Evolutionary conservation across 2,797 vertebrate species (phyloP).

Genomic region (Poeciliopsis presidionis): DNA sequence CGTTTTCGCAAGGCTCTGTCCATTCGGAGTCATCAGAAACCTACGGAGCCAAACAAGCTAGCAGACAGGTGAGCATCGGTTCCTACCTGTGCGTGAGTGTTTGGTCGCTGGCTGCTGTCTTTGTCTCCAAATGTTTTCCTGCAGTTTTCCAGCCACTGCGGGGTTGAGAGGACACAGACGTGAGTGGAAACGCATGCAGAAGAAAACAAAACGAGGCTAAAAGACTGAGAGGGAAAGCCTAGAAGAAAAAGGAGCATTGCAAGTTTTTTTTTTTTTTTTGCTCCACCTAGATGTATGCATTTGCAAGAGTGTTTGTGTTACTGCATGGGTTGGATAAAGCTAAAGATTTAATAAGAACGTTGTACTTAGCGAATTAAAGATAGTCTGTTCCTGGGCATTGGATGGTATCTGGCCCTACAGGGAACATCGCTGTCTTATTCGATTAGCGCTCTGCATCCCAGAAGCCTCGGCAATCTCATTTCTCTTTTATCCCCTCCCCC

Average conservation of each 20-base stretch:
- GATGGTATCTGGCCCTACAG: slow-evolving; percentile 74
- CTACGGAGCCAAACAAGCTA: background rate
- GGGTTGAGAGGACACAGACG: slow-evolving; percentile 24
- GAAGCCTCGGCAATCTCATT: slow-evolving; percentile 80
- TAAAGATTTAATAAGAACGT: slow-evolving; percentile 86
- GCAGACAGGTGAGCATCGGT: background rate
- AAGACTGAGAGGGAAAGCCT: background rate
- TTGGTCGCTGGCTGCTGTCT: slow-evolving; percentile 82
- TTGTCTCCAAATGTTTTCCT: slow-evolving; percentile 94
- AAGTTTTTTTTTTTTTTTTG: background rate
- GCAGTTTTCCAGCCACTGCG: slow-evolving; percentile 97
- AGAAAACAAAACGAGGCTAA: slow-evolving; percentile 4
- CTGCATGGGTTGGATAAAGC: slow-evolving; percentile 41
- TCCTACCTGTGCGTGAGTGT: slow-evolving; percentile 90
- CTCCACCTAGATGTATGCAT: slow-evolving; percentile 1
- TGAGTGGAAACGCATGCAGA: slow-evolving; percentile 1
- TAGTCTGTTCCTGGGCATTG: slow-evolving; percentile 64
- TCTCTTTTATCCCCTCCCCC: slow-evolving; percentile 58
- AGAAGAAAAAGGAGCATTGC: background rate
- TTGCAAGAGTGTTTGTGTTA: slow-evolving; percentile 25
- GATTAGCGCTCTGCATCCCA: slow-evolving; percentile 84
- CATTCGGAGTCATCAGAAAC: background rate
- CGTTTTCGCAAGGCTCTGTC: background rate
- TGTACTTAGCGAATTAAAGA: slow-evolving; percentile 85
- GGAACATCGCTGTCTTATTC: slow-evolving; percentile 81